Conservation (phyloP, 2,113 vertebrate genomes). For the Oceanites oceanicus region DNA sequence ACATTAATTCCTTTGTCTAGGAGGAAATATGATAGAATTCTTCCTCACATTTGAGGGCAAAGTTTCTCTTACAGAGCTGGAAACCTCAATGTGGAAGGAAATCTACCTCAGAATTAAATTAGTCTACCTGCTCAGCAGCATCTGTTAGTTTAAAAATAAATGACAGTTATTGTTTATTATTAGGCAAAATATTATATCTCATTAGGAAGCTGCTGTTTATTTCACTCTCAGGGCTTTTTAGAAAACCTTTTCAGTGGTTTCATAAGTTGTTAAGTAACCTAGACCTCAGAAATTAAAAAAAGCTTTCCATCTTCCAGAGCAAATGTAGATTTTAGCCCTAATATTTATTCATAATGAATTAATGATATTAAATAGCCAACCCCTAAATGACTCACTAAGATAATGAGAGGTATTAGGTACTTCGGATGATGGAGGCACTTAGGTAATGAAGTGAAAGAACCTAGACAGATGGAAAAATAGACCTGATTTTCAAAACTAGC, state of each 20-base stretch:
- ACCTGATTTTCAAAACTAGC: background rate
- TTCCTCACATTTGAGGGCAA: background rate
- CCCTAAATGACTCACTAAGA: slow-evolving; percentile 11
- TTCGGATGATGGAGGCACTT: slow-evolving; percentile 38
- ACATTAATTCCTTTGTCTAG: background rate
- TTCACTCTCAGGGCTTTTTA: background rate
- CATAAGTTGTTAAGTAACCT: background rate
- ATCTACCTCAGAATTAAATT: background rate
- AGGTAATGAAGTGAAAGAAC: slow-evolving; percentile 36
- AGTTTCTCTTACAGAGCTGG: background rate
- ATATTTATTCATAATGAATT: slow-evolving; percentile 57
- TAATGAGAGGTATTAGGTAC: slow-evolving; percentile 52
- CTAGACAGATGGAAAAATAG: slow-evolving; percentile 26
- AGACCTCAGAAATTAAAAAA: slow-evolving; percentile 17
- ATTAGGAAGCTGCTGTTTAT: background rate
- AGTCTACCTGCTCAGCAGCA: background rate
- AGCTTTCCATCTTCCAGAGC: slow-evolving; percentile 6
- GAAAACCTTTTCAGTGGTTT: background rate
- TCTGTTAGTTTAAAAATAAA: background rate
- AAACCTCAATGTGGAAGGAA: background rate
- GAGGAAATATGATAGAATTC: background rate
- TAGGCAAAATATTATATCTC: background rate
- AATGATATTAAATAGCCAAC: slow-evolving; percentile 12
- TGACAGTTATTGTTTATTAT: background rate
- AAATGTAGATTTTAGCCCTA: slow-evolving; percentile 29